These are phyloP conservation scores for Hyla sarda DNA, from an alignment of 2,113 vertebrate species.

Conservation along the genomic window DNA sequence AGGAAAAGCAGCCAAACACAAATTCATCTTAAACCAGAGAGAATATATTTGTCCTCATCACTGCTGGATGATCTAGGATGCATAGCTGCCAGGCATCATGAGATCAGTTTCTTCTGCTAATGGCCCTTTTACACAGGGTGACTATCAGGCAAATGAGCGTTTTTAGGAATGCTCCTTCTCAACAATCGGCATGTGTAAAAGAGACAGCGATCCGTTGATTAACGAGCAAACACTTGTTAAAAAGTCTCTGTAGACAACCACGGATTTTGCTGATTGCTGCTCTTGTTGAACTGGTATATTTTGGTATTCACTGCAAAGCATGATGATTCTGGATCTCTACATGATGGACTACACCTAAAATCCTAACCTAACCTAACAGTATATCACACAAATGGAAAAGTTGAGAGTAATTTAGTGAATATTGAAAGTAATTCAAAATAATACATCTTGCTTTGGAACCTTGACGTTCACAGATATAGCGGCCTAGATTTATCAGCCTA, in stretches of 20 bases:
- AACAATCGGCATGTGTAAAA: too few species aligned
- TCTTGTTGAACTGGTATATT: neutral
- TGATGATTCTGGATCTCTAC: neutral
- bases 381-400: neutral
- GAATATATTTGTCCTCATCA: neutral
- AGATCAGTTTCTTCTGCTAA: neutral
- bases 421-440: too few species aligned
- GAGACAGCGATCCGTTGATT: too few species aligned
- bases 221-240: too few species aligned
- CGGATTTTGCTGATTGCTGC: too few species aligned
- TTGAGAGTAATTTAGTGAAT: neutral
- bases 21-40: slow-evolving; percentile 1
- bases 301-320: neutral
- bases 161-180: too few species aligned
- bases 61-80: neutral
- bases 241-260: too few species aligned
- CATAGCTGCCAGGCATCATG: neutral
- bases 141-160: too few species aligned
- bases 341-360: neutral
- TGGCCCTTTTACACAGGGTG: too few species aligned
- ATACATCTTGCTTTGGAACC: too few species aligned
- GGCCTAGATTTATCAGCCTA: too few species aligned
- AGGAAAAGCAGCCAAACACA: slow-evolving; percentile 27
- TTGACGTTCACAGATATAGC: too few species aligned
- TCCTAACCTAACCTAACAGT: neutral